Percentiles rank a stretch among this genome's conserved stretches.
phyloP scores from a whole-genome alignment of 2,113 vertebrate species.

The Apistogramma diplotaenia region DNA sequence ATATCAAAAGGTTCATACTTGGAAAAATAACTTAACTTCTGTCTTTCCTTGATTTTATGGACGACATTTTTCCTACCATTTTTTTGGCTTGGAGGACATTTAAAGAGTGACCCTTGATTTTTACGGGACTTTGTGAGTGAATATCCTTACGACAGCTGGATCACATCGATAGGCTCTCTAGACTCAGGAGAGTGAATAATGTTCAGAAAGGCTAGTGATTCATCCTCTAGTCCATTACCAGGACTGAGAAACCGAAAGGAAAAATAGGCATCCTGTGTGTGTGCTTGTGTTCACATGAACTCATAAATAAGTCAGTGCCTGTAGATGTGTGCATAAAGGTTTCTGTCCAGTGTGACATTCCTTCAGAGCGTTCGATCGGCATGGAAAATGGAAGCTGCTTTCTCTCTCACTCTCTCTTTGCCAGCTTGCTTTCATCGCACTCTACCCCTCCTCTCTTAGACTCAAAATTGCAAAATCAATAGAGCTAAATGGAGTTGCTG shows the following conservation, averaged over 20 bases:
- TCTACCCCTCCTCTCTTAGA: constrained; percentile 38
- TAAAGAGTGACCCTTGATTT: not conserved
- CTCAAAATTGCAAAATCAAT: constrained; percentile 80
- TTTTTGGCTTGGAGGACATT: not conserved
- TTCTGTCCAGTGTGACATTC: constrained; percentile 56
- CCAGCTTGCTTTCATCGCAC: constrained; percentile 50
- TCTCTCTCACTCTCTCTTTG: constrained; percentile 39
- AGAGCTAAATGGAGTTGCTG: constrained; percentile 78
- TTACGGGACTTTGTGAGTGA: constrained; percentile 3
- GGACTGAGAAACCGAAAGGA: constrained; percentile 7
- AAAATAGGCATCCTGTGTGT: constrained; percentile 5
- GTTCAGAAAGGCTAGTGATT: constrained; percentile 30
- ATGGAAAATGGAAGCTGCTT: constrained; percentile 47
- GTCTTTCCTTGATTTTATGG: not conserved
- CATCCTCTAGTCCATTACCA: constrained; percentile 45
- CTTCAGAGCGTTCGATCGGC: constrained; percentile 54
- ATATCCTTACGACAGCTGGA: constrained; percentile 16
- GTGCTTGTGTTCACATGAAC: not conserved
- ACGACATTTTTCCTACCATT: not conserved
- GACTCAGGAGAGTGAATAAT: constrained; percentile 41
- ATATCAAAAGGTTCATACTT: not conserved
- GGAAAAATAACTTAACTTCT: not conserved
- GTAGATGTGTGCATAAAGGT: constrained; percentile 10
- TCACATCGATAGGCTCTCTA: constrained; percentile 20
- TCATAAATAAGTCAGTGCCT: constrained; percentile 1